Conservation (phyloP, 2,113 vertebrate species). For the Syngnathus scovelli region DNA sequence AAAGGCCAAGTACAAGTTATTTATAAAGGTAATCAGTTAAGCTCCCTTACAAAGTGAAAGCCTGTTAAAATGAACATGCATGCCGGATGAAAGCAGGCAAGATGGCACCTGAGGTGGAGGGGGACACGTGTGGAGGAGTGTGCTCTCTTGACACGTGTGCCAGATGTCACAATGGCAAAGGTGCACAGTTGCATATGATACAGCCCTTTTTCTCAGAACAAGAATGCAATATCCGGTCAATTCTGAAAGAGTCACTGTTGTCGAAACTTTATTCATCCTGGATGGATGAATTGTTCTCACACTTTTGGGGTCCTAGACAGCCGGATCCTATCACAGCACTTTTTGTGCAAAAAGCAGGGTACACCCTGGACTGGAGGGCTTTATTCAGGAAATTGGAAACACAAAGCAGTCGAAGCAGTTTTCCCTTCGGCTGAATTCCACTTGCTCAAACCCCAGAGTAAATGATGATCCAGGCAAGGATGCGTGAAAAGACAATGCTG, state of each 20-base stretch:
- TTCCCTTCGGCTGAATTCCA: slow-evolving; percentile 43
- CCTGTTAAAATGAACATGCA: slow-evolving; percentile 29
- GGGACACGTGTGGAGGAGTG: slow-evolving; percentile 10
- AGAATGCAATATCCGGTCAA: neutral
- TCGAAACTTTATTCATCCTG: neutral
- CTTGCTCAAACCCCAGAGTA: slow-evolving; percentile 19
- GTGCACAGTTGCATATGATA: neutral
- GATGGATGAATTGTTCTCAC: neutral
- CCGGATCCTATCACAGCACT: neutral
- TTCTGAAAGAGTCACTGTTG: neutral
- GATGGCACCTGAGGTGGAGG: slow-evolving; percentile 4
- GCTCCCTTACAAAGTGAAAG: slow-evolving; percentile 32
- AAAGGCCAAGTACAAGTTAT: slow-evolving; percentile 54
- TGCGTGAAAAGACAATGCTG: slow-evolving; percentile 7
- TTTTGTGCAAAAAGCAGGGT: neutral
- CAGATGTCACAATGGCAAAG: neutral
- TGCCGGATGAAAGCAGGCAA: slow-evolving; percentile 34
- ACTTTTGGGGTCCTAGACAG: neutral
- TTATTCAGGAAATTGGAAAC: slow-evolving; percentile 4
- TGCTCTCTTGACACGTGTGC: neutral
- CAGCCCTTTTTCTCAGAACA: neutral
- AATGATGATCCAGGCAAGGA: slow-evolving; percentile 16
- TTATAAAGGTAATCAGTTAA: slow-evolving; percentile 65
- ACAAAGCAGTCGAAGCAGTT: slow-evolving; percentile 19
- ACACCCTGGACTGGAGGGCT: neutral